Percentiles rank a stretch among this genome's conserved stretches.
phyloP scores from a whole-genome alignment of 1,140 invertebrate species.

The Lucilia sericata region DNA sequence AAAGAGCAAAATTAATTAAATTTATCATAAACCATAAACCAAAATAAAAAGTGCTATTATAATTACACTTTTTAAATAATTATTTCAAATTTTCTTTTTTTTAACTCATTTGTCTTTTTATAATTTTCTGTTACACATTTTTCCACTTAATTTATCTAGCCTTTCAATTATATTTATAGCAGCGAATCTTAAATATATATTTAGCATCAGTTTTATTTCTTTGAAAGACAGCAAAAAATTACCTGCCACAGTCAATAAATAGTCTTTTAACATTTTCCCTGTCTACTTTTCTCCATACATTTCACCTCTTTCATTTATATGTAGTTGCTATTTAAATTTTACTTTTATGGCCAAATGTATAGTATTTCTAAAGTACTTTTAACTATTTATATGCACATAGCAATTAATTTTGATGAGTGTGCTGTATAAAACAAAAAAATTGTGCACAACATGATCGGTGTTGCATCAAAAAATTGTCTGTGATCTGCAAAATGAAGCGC shows the following conservation, averaged over 20 bases:
- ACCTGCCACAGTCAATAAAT: constrained; percentile 42
- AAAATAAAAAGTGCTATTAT: too few species aligned
- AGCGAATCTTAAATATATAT: not conserved
- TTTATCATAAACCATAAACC: too few species aligned
- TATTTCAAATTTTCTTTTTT: not conserved
- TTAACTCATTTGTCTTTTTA: not conserved
- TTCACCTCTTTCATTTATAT: not conserved
- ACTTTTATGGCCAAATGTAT: not conserved
- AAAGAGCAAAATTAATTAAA: too few species aligned
- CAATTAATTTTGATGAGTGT: constrained; percentile 39
- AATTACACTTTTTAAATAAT: not conserved
- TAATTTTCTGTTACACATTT: not conserved
- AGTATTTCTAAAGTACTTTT: constrained; percentile 19
- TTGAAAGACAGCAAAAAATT: not conserved
- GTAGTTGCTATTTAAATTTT: constrained; percentile 10
- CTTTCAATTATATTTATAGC: not conserved
- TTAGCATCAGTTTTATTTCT: not conserved
- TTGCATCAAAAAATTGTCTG: constrained; percentile 34
- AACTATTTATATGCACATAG: constrained; percentile 18
- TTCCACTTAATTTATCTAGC: not conserved
- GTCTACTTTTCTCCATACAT: not conserved
- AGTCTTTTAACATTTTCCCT: constrained; percentile 31
- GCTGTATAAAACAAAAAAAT: constrained; percentile 26
- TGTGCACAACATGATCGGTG: constrained; percentile 10
- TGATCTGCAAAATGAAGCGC: constrained; percentile 5